Percentiles rank a stretch among this genome's conserved stretches.
Evolutionary conservation across 2,797 vertebrate species (phyloP).

Genomic region (Delichon dasypus): DNA sequence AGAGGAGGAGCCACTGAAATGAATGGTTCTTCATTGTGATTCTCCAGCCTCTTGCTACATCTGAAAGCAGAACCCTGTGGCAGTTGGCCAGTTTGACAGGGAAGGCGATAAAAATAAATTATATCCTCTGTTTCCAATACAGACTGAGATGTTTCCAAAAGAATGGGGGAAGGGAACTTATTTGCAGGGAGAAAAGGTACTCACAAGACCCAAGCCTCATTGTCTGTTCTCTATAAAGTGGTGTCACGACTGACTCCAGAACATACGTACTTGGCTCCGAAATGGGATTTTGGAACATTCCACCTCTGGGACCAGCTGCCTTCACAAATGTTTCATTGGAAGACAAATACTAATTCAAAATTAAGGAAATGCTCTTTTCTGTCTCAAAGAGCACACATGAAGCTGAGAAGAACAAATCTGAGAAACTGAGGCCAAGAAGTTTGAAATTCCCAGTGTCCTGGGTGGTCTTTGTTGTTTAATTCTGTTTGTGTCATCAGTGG

Average conservation of each 20-base stretch:
- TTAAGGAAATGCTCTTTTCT: constrained; percentile 35
- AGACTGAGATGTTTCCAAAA: constrained; percentile 16
- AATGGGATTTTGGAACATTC: neutral
- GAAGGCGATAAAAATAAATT: constrained; percentile 62
- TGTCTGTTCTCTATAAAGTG: constrained; percentile 15
- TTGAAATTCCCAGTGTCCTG: constrained; percentile 36
- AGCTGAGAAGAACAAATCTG: constrained; percentile 1
- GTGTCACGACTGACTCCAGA: neutral
- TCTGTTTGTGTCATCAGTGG: neutral
- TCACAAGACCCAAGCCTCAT: neutral
- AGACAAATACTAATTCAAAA: constrained; percentile 23
- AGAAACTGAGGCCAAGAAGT: constrained; percentile 47
- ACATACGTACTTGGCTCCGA: neutral
- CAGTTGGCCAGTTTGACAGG: constrained; percentile 49
- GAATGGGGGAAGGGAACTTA: constrained; percentile 8
- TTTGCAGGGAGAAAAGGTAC: constrained; percentile 30
- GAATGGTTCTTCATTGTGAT: neutral
- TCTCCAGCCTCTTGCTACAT: constrained; percentile 8
- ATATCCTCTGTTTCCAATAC: constrained; percentile 49
- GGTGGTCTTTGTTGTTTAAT: constrained; percentile 40
- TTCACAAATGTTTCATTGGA: neutral
- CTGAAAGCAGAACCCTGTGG: constrained; percentile 55
- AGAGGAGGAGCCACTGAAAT: constrained; percentile 28
- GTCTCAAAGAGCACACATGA: neutral
- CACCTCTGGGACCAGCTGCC: constrained; percentile 25